Conservation (phyloP, 1,140 invertebrate species). For the Mercenaria mercenaria region DNA sequence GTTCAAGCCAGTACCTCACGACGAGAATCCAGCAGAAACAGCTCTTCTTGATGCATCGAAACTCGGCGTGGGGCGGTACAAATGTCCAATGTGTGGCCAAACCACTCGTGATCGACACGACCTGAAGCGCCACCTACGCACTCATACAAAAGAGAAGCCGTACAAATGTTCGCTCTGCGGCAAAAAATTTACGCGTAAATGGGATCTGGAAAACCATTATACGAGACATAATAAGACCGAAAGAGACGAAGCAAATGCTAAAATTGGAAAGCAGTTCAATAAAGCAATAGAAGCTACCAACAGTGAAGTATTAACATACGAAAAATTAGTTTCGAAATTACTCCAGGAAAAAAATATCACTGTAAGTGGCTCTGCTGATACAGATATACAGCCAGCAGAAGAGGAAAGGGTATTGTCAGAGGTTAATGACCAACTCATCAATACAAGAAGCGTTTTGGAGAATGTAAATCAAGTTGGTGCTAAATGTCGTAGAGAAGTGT, state of each 20-base stretch:
- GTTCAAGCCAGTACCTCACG: constrained; percentile 20
- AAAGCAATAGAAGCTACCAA: not conserved
- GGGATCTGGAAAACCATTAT: constrained; percentile 55
- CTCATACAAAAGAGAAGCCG: constrained; percentile 94
- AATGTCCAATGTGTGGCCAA: constrained; percentile 34
- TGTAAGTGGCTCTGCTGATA: not conserved
- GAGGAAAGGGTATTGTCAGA: not conserved
- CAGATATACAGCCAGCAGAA: not conserved
- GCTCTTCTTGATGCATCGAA: constrained; percentile 23
- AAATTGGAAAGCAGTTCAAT: not conserved
- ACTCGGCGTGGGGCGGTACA: constrained; percentile 20
- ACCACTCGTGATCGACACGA: constrained; percentile 50
- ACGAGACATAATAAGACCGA: not conserved
- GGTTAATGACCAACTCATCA: not conserved
- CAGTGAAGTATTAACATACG: not conserved
- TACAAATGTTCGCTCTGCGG: constrained; percentile 95
- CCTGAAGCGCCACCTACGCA: constrained; percentile 59
- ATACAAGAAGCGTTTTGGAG: not conserved
- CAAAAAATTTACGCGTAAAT: constrained; percentile 86
- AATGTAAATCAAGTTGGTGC: not conserved
- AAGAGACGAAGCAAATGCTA: not conserved
- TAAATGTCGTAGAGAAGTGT: too few species aligned
- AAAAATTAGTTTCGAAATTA: constrained; percentile 1
- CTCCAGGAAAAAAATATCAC: not conserved
- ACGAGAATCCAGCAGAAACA: constrained; percentile 29